Percentiles rank a stretch among this genome's conserved stretches.
Conservation (phyloP, 2,113 vertebrate species). For the human (Homo sapiens) region GRCh38 chr6:141140501-141141000, state of each 20-base stretch:
- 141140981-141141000: background rate
- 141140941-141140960: background rate
- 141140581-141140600: background rate
- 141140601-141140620: background rate
- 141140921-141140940: background rate
- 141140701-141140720: background rate
- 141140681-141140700: background rate
- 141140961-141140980: background rate
- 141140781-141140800: background rate
- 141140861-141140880: constrained; percentile 1
- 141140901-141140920: background rate
- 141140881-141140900: background rate
- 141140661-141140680: background rate
- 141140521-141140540: background rate
- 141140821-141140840: background rate
- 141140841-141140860: background rate
- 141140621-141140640: background rate
- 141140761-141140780: background rate
- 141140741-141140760: background rate
- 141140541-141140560: background rate
- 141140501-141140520: background rate
- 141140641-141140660: background rate
- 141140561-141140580: background rate
- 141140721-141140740: background rate
- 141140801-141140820: background rate